These are phyloP conservation scores for Listrodromus nycthemerus DNA, from an alignment of 2,888 invertebrate genomes.

Conservation along the genomic window DNA sequence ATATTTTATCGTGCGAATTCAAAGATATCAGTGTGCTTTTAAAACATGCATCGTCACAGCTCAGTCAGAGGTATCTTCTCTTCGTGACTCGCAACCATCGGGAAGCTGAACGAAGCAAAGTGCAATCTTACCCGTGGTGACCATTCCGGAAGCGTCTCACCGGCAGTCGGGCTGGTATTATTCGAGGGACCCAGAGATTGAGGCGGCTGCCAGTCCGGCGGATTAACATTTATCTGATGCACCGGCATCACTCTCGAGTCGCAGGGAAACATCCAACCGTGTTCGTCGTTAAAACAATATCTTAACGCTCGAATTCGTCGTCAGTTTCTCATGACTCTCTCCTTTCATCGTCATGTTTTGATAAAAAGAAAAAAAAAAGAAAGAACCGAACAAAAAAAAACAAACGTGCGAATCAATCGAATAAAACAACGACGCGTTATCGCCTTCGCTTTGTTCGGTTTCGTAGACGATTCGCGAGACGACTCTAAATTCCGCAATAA, in stretches of 20 bases:
- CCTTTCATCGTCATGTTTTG: slow-evolving; percentile 49
- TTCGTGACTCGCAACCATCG: not conserved
- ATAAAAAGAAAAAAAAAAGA: slow-evolving; percentile 12
- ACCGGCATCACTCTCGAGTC: slow-evolving; percentile 79
- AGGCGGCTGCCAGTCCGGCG: slow-evolving; percentile 81
- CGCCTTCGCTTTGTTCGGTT: not conserved
- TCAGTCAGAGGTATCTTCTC: not conserved
- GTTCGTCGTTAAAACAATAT: slow-evolving; percentile 8
- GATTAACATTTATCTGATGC: slow-evolving; percentile 82
- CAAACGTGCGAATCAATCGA: not conserved
- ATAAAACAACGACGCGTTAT: not conserved
- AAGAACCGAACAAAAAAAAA: not conserved
- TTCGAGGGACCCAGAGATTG: slow-evolving; percentile 76
- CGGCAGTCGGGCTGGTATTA: slow-evolving; percentile 76
- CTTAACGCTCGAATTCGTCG: slow-evolving; percentile 9
- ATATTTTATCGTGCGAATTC: not conserved
- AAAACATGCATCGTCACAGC: not conserved
- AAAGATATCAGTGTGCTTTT: not conserved
- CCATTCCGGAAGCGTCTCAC: slow-evolving; percentile 79
- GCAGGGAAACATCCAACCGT: slow-evolving; percentile 68
- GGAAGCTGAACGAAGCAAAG: not conserved
- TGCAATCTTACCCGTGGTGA: slow-evolving; percentile 76
- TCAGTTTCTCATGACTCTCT: slow-evolving; percentile 46
- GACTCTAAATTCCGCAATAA: not conserved
- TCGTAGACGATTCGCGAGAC: not conserved